Percentiles rank a stretch among this genome's conserved stretches.
These are phyloP conservation scores for Patella caerulea DNA, from an alignment of 2,888 invertebrate genomes.

Conservation along the genomic window DNA sequence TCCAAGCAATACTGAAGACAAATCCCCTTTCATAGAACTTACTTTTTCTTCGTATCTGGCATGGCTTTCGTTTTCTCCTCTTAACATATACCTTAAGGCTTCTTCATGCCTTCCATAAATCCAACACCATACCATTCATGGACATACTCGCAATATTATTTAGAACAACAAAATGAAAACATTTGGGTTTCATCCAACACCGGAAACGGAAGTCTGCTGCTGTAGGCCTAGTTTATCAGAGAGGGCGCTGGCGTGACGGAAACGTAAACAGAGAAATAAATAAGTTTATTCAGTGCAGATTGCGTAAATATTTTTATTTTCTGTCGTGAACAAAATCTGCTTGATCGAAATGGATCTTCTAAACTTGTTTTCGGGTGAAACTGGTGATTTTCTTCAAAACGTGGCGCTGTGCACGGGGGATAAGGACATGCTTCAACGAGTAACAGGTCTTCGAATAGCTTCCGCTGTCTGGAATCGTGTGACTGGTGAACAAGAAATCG, in stretches of 20 bases:
- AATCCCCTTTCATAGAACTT: slow-evolving; percentile 5
- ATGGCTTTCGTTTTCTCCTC: slow-evolving; percentile 30
- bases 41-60: slow-evolving; percentile 51
- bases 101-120: too few relatives aligned
- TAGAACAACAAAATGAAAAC: slow-evolving; percentile 2
- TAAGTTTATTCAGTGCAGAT: slow-evolving; percentile 6
- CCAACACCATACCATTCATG: too few relatives aligned
- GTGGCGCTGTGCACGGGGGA: slow-evolving; percentile 47
- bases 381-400: slow-evolving; percentile 51
- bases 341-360: slow-evolving; percentile 13
- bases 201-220: neutral
- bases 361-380: slow-evolving; percentile 16
- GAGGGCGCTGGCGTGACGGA: neutral
- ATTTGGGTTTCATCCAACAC: slow-evolving; percentile 9
- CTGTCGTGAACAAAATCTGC: slow-evolving; percentile 12
- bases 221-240: neutral
- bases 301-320: slow-evolving; percentile 21
- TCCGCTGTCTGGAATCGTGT: slow-evolving; percentile 42
- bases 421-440: slow-evolving; percentile 41
- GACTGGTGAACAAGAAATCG: slow-evolving; percentile 57
- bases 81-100: too few relatives aligned
- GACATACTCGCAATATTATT: too few relatives aligned
- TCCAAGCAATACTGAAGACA: too few relatives aligned
- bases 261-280: too few relatives aligned
- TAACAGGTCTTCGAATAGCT: slow-evolving; percentile 48